Conservation (phyloP, 2,888 invertebrate genomes). For the Sceliomorpha sp. region DNA sequence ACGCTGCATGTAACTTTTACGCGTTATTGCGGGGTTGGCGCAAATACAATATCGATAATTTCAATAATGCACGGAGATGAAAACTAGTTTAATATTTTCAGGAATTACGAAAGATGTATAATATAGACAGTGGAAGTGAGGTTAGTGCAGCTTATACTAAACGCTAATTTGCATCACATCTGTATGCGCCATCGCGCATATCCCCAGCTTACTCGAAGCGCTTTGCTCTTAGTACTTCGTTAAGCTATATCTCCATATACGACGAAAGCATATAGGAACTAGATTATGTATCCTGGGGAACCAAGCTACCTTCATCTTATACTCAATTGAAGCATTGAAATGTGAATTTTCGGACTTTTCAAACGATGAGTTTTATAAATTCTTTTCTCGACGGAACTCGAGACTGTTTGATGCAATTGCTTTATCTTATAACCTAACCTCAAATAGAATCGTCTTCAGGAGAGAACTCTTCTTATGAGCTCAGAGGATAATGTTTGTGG, state of each 20-base stretch:
- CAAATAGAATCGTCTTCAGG: no score
- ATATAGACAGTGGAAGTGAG: conserved; percentile 50
- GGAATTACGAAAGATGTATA: conserved; percentile 50
- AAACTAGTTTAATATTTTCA: conserved; percentile 51
- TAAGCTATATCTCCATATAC: conserved; percentile 57
- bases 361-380: background rate
- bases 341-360: background rate
- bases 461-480: no score
- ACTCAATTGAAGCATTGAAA: conserved; percentile 3
- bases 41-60: no score
- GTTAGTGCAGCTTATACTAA: conserved; percentile 72
- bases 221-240: conserved; percentile 75
- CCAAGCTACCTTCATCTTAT: conserved; percentile 3
- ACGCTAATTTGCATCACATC: conserved; percentile 77
- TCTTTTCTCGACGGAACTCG: background rate
- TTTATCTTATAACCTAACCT: no score
- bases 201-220: conserved; percentile 72
- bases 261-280: conserved; percentile 21
- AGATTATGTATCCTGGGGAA: conserved; percentile 20
- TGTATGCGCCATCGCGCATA: conserved; percentile 76
- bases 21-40: no score
- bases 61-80: conserved; percentile 26
- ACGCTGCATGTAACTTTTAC: no score
- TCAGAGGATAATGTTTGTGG: no score
- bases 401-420: no score